Conservation (phyloP, 1,140 invertebrate species). For the Atta texana region DNA sequence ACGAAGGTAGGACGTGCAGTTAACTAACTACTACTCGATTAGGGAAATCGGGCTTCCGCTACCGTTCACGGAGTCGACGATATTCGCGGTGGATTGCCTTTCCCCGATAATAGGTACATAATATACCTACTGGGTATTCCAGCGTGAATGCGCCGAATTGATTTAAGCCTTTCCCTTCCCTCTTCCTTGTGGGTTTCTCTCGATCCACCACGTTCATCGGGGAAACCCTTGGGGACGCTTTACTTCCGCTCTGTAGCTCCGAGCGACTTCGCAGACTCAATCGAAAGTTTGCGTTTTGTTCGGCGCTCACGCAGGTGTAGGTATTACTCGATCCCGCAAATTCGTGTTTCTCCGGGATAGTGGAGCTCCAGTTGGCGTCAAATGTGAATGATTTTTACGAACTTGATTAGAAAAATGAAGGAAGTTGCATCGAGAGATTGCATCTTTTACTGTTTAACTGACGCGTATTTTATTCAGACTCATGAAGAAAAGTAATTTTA, state of each 20-base stretch:
- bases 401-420: background rate
- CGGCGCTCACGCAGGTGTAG: constrained; percentile 50
- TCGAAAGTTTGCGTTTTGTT: constrained; percentile 73
- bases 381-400: constrained; percentile 19
- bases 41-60: constrained; percentile 72
- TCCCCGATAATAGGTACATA: constrained; percentile 76
- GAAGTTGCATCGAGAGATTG: background rate
- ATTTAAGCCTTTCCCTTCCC: constrained; percentile 66
- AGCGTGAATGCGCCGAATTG: constrained; percentile 75
- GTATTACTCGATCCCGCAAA: constrained; percentile 51
- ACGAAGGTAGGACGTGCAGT: constrained; percentile 56
- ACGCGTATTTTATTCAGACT: background rate
- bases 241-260: constrained; percentile 61
- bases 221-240: constrained; percentile 62
- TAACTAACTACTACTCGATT: constrained; percentile 74
- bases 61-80: constrained; percentile 65
- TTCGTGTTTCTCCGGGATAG: constrained; percentile 26
- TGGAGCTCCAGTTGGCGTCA: background rate
- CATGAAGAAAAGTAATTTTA: too few species aligned
- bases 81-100: constrained; percentile 74
- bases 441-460: too few species aligned
- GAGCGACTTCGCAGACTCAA: constrained; percentile 70
- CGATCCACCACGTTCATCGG: background rate
- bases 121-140: constrained; percentile 75
- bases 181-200: constrained; percentile 2